A percentile compares a stretch with the other conserved stretches of the same genome.
Conservation (phyloP, 2,113 vertebrate species). For the Thalassoma bifasciatum region DNA sequence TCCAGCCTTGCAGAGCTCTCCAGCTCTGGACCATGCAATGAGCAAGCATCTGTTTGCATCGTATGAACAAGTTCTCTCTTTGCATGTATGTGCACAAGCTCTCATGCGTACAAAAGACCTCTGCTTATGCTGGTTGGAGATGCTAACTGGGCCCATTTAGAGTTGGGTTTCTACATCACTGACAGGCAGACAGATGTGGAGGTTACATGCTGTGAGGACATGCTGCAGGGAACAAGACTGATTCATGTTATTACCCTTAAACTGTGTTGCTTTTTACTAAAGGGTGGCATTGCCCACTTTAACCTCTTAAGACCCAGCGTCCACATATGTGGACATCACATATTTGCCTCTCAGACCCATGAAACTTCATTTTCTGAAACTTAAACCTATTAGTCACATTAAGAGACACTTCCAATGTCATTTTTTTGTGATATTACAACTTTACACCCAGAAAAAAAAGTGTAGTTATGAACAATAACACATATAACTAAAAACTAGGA, state of each 20-base stretch:
- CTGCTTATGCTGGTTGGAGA: constrained; percentile 15
- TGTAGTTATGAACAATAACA: too few species aligned
- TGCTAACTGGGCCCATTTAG: constrained; percentile 45
- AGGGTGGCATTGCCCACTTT: too few species aligned
- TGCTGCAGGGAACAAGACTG: neutral
- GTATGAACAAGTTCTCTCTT: constrained; percentile 22
- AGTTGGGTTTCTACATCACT: constrained; percentile 17
- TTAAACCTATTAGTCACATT: too few species aligned
- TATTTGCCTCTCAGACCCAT: too few species aligned
- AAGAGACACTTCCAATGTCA: too few species aligned
- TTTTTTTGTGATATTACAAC: too few species aligned
- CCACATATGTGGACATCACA: too few species aligned
- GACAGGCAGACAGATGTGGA: constrained; percentile 57
- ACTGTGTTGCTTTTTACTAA: too few species aligned
- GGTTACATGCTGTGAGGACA: constrained; percentile 3
- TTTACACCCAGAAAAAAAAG: too few species aligned
- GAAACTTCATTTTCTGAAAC: too few species aligned
- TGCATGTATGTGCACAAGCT: constrained; percentile 7
- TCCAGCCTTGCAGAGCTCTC: constrained; percentile 59
- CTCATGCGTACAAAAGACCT: constrained; percentile 11
- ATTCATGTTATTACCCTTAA: neutral
- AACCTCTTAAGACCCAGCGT: too few species aligned
- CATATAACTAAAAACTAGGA: too few species aligned
- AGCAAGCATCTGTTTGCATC: neutral
- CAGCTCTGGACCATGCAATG: constrained; percentile 52